Percentiles rank a stretch among this genome's conserved stretches.
Conservation (phyloP, 1,140 invertebrate genomes). For the Papilio helenus region DNA sequence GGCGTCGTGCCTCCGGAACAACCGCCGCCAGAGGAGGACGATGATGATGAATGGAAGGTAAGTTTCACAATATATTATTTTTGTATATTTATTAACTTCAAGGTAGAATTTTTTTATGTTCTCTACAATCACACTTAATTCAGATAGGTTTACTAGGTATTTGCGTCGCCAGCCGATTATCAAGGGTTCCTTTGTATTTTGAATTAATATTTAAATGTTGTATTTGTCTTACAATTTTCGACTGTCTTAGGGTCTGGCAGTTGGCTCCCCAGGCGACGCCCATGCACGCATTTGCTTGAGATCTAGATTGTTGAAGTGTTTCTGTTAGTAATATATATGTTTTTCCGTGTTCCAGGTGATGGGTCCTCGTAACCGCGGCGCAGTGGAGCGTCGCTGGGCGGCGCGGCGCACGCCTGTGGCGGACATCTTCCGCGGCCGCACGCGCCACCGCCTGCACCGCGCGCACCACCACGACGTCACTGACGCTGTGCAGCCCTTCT, state of each 20-base stretch:
- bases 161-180: no score
- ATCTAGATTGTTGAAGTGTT: no score
- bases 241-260: no score
- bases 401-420: slow-evolving; percentile 94
- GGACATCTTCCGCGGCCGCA: slow-evolving; percentile 95
- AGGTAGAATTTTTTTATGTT: no score
- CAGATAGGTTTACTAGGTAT: no score
- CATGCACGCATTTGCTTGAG: no score
- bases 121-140: no score
- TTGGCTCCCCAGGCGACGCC: no score
- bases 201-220: no score
- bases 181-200: no score
- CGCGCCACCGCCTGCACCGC: slow-evolving; percentile 92
- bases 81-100: not conserved
- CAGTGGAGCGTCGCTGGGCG: slow-evolving; percentile 91
- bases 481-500: slow-evolving; percentile 95
- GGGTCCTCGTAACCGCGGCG: slow-evolving; percentile 93
- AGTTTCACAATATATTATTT: slow-evolving; percentile 40
- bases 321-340: no score
- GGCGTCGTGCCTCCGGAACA: slow-evolving; percentile 67
- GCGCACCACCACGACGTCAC: slow-evolving; percentile 89
- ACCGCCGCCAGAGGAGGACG: slow-evolving; percentile 78
- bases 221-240: no score
- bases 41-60: slow-evolving; percentile 90
- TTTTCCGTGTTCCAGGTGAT: slow-evolving; percentile 84